Conservation (phyloP, 2,888 invertebrate genomes). For the Julus scanicus region DNA sequence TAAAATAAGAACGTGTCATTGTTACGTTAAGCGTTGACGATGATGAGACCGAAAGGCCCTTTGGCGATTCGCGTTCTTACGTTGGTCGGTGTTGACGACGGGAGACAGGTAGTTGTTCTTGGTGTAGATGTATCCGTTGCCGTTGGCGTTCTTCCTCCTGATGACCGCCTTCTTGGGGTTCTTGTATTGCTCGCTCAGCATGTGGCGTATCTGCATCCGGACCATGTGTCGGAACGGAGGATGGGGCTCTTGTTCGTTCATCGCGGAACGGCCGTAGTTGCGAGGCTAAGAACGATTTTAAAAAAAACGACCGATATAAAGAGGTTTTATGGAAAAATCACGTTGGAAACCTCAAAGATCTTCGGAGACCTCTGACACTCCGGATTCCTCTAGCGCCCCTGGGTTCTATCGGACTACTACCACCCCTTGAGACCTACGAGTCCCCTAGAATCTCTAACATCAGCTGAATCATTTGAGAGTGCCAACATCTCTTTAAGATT, state of each 20-base stretch:
- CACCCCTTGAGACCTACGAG: too few relatives aligned
- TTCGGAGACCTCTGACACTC: neutral
- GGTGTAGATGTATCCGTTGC: conserved; percentile 30
- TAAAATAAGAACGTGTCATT: neutral
- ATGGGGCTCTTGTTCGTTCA: conserved; percentile 61
- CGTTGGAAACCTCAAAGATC: neutral
- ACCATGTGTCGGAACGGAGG: conserved; percentile 76
- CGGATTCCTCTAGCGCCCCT: too few relatives aligned
- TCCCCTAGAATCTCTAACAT: too few relatives aligned
- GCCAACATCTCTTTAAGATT: too few relatives aligned
- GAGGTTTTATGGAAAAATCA: too few relatives aligned
- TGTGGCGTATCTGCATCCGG: conserved; percentile 87
- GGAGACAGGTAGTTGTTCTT: conserved; percentile 40
- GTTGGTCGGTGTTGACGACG: neutral
- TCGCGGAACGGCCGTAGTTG: conserved; percentile 61
- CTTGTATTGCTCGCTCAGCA: conserved; percentile 83
- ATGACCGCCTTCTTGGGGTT: conserved; percentile 85
- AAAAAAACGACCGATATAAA: too few relatives aligned
- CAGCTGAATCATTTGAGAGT: too few relatives aligned
- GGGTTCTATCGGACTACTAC: too few relatives aligned
- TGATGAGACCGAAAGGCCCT: neutral
- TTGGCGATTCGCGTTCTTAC: neutral
- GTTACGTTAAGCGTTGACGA: neutral
- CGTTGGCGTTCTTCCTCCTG: conserved; percentile 72
- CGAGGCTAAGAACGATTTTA: conserved; percentile 59